Conservation (phyloP, 2,113 vertebrate species). For the Chunga burmeisteri region DNA sequence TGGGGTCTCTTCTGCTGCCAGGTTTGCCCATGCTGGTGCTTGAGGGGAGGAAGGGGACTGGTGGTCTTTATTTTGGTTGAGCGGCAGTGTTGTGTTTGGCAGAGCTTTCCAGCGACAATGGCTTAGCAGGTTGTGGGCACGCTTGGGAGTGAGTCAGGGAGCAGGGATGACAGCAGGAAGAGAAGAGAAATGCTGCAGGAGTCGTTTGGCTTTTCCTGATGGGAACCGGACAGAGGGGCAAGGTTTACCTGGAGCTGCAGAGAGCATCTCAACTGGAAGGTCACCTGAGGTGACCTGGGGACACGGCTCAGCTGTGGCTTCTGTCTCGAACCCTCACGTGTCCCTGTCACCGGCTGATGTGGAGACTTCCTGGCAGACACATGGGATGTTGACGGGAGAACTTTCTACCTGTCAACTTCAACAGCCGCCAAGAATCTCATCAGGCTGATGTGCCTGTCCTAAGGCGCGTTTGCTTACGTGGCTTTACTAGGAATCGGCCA, state of each 20-base stretch:
- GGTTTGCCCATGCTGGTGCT: not conserved
- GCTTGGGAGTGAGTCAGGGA: constrained; percentile 19
- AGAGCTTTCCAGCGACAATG: not conserved
- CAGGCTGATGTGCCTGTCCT: not conserved
- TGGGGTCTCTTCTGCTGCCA: not conserved
- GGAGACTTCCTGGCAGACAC: not conserved
- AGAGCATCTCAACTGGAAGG: not conserved
- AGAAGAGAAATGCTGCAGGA: not conserved
- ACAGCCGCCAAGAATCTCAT: not conserved
- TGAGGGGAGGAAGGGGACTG: not conserved
- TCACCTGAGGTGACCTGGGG: not conserved
- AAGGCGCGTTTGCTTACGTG: not conserved
- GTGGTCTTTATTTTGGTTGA: not conserved
- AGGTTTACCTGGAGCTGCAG: not conserved
- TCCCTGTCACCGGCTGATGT: not conserved
- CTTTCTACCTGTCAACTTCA: not conserved
- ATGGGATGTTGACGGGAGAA: not conserved
- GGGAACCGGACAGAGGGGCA: not conserved
- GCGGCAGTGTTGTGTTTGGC: not conserved
- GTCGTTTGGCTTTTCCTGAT: not conserved
- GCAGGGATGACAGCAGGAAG: not conserved
- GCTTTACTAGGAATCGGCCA: not conserved
- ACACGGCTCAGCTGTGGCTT: not conserved
- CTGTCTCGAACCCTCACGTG: not conserved
- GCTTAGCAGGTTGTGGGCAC: constrained; percentile 24